Base-by-base conservation (phyloP, 2,113 vertebrate genomes). In the Chelonoidis abingdonii region DNA sequence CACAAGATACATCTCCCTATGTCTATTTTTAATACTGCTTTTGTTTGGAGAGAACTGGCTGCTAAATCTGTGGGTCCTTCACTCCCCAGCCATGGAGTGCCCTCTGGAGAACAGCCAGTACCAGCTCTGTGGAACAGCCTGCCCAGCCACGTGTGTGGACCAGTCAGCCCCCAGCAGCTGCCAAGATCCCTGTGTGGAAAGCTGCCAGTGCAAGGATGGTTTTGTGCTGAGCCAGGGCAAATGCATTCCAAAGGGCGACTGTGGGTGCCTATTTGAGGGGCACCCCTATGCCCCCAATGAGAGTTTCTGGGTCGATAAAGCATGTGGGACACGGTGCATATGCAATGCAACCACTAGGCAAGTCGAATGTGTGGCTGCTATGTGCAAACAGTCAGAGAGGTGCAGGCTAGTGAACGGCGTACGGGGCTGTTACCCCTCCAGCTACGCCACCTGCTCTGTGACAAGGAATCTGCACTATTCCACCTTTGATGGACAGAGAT, bases 391-490 rank as follows among this genome's bases (percentile, higher is more conserved):
- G 8, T 78, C 93, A 8, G 92, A 98, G 87, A 57, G 19, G 69
- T 98, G 98, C 80, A 8, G 2, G 0, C 75, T 97, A 9, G 86
- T 95, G 91, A 80, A 97, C 1, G 97, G 96, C 41, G 79, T 98
- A 54, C 90, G 75, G 62, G 96, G 96, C 2, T 98, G 98, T 86
- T 97, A 98, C 92, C 88, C 97, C 0, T 7, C n/a, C 65, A 62
- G 21, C 27, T 96, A 95, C 0, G 97, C 97, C 41, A 97, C 8
- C 54, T 99, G 99, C 95, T 94, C 98, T 93, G 98, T 95, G 1
- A 98, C 97, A 7, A 98, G 99, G 1, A 98, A 99, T 91, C 98
- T 98, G 6, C 98, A 99, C 94, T 99, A 98, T 31, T 86, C 97
- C 92, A 98, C 97, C 80, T 99, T 98, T 59, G 99, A 99, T 49